Conservation (phyloP, 2,113 vertebrate species). For the Pseudopipra pipra region DNA sequence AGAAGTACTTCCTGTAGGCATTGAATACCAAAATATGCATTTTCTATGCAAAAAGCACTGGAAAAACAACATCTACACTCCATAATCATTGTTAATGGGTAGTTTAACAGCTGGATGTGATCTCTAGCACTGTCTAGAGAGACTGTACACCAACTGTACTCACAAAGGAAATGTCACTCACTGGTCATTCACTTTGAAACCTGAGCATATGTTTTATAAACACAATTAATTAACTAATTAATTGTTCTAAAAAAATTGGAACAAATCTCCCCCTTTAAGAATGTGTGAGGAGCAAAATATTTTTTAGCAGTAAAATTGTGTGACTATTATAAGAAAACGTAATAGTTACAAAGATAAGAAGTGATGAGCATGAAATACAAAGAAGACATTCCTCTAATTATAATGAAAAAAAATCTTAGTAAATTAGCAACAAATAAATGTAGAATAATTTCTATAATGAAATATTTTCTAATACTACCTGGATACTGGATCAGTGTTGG, state of each 20-base stretch:
- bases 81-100: background rate
- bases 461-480: background rate
- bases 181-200: background rate
- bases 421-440: background rate
- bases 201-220: background rate
- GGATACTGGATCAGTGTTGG: background rate
- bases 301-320: background rate
- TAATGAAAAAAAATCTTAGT: background rate
- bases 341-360: background rate
- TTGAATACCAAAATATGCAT: background rate
- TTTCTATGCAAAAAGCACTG: background rate
- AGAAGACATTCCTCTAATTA: background rate
- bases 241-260: background rate
- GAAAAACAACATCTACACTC: background rate
- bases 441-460: background rate
- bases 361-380: background rate
- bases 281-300: background rate
- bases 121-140: background rate
- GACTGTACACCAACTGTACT: background rate
- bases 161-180: background rate
- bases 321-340: background rate
- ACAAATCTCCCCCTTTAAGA: background rate
- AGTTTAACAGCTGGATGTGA: background rate
- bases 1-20: background rate
- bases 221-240: background rate